Evolutionary conservation across 2,888 invertebrate genomes (phyloP), one percentile per base, ranked within the genome.

Genomic region (Melolontha melolontha): DNA sequence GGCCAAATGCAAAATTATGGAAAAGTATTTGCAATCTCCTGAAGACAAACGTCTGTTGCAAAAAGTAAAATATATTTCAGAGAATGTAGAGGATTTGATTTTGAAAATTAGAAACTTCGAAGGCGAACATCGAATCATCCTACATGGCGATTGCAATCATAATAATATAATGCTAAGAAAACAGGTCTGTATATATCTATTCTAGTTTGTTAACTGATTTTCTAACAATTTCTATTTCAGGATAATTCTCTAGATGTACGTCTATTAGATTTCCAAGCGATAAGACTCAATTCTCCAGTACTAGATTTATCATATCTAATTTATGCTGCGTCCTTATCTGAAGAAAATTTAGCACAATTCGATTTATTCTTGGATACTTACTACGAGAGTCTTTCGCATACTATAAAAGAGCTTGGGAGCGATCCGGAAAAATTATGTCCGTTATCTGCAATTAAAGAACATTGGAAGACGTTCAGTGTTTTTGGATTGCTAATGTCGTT

Each of bases 281-380:
- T 64, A 11, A 52, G 54, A 44, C n/a, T 69, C 8, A 69, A 57
- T 8, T 73, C 77, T 8, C 78, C 78, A 0, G 78, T 74, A 8
- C 65, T 75, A 41, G 82, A 82, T 66, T 57, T 82, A 41, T 69
- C 75, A 5, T 80, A 81, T 57, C 72, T 79, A 63, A 54, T 81
- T 14, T 80, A 77, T 62, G 74, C 75, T 8, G 74, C 74, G 27
- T 71, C 75, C 29, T 69, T 74, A 1, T 69, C 74, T 0, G 70
- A 73, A 17, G 74, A 77, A 34, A 69, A 75, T 22, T 64, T 78
- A 1, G 40, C 74, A 52, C 65, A 77, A 59, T 78, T 75, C 22
- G 75, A 81, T 16, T 66, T 73, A n/a, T 67, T 79, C 29, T 50
- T 80, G 5, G 66, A 76, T 16, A 62, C 72, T 11, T 82, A 82